Evolutionary conservation across 2,113 vertebrate genomes (phyloP).

Genomic region (Polypterus senegalus): DNA sequence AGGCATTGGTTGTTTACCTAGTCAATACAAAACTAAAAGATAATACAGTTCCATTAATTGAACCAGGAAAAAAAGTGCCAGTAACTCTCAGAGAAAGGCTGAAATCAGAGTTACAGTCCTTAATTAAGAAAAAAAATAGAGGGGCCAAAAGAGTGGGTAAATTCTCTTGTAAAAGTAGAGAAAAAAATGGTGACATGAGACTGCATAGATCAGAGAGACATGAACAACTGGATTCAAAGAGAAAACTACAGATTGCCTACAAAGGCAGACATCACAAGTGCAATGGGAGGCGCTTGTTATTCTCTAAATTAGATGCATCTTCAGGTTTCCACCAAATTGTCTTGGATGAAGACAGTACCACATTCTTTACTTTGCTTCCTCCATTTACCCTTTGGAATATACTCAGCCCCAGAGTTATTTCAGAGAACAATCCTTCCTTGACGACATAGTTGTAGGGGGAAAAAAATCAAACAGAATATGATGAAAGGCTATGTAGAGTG

Average conservation of each 20-base stretch:
- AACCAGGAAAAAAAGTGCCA: not conserved
- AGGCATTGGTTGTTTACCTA: too few species aligned
- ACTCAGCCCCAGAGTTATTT: conserved; percentile 6
- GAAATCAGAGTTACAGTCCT: not conserved
- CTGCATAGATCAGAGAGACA: not conserved
- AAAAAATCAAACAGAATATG: conserved; percentile 2
- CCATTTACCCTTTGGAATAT: not conserved
- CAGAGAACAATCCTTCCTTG: conserved; percentile 1
- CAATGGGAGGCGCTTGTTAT: not conserved
- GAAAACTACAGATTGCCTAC: not conserved
- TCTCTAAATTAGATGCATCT: conserved; percentile 5
- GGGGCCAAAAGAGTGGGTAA: not conserved
- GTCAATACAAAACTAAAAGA: not conserved
- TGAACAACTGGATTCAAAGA: not conserved
- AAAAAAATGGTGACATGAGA: not conserved
- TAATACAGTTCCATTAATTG: not conserved
- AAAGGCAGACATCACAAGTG: not conserved
- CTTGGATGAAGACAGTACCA: not conserved
- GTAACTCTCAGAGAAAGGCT: not conserved
- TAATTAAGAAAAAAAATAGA: not conserved
- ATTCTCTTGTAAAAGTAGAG: not conserved
- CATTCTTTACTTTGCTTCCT: conserved; percentile 1
- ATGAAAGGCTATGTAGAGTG: not conserved
- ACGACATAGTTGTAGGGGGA: conserved; percentile 9
- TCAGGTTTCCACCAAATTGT: conserved; percentile 9